These are phyloP conservation scores for Sialis fuliginosa DNA, from an alignment of 2,888 invertebrate genomes.

Conservation along the genomic window DNA sequence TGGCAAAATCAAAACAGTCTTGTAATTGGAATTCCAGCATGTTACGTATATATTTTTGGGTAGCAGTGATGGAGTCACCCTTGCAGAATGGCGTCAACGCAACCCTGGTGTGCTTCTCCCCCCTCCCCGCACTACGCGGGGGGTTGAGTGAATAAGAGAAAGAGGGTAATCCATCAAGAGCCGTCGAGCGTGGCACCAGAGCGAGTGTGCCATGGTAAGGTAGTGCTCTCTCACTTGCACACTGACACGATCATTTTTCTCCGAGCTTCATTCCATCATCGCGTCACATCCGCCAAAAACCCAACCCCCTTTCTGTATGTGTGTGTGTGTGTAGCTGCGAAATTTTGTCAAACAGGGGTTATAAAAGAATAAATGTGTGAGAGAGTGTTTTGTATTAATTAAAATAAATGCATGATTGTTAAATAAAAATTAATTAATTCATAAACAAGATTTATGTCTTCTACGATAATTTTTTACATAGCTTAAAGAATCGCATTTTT, in stretches of 20 bases:
- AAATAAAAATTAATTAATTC: no score
- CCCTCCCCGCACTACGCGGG: constrained; percentile 18
- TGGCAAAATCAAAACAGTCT: not conserved
- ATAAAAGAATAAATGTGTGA: no score
- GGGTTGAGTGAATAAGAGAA: constrained; percentile 22
- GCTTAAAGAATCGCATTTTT: no score
- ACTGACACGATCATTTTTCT: constrained; percentile 7
- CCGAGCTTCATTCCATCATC: constrained; percentile 45
- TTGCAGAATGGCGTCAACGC: not conserved
- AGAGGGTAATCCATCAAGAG: constrained; percentile 32
- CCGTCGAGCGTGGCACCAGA: constrained; percentile 16
- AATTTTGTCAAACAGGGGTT: no score
- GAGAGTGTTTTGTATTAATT: no score
- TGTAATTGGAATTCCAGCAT: constrained; percentile 1
- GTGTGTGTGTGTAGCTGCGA: not conserved
- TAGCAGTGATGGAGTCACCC: constrained; percentile 1
- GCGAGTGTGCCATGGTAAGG: constrained; percentile 1
- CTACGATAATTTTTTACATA: no score
- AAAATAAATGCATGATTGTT: no score
- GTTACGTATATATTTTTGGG: not conserved
- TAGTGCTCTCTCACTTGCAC: constrained; percentile 8
- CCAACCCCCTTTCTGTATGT: constrained; percentile 13
- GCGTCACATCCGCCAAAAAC: constrained; percentile 48
- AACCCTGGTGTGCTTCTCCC: not conserved
- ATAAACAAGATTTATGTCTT: no score